Evolutionary conservation across 2,888 invertebrate genomes (phyloP).

Genomic region (Drosophila meridiana): DNA sequence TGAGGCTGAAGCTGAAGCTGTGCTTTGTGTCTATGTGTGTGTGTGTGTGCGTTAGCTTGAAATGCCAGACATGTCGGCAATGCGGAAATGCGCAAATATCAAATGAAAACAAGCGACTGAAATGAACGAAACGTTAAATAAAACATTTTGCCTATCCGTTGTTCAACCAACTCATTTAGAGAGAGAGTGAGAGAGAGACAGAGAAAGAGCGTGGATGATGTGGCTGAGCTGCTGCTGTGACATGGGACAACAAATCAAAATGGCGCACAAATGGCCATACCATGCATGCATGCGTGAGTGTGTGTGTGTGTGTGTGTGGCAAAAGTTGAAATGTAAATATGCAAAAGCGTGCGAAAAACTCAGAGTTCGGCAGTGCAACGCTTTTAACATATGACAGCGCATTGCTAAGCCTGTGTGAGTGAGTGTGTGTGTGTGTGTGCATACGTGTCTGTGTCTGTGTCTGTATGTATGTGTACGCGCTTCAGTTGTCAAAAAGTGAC

Average conservation of each 20-base stretch:
- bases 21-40: conserved; percentile 10
- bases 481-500: conserved; percentile 68
- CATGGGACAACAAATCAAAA: conserved; percentile 65
- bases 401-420: conserved; percentile 28
- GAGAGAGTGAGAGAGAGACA: not conserved
- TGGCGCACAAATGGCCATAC: conserved; percentile 40
- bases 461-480: conserved; percentile 30
- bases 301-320: conserved; percentile 37
- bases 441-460: not conserved
- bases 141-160: conserved; percentile 65
- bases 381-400: conserved; percentile 52
- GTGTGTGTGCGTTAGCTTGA: conserved; percentile 41
- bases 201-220: not conserved
- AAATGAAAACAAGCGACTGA: conserved; percentile 66
- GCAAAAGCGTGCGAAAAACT: conserved; percentile 50
- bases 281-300: not conserved
- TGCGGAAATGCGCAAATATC: conserved; percentile 77
- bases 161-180: conserved; percentile 60
- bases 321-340: conserved; percentile 77
- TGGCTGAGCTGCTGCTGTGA: conserved; percentile 7
- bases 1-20: conserved; percentile 19
- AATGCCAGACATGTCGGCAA: conserved; percentile 74
- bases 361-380: conserved; percentile 50
- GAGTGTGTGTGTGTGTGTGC: not conserved
- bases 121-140: conserved; percentile 64